Evolutionary conservation across 2,797 vertebrate genomes (phyloP), one percentile per base, ranked within the genome.

Genomic region (Brachymystax lenok): DNA sequence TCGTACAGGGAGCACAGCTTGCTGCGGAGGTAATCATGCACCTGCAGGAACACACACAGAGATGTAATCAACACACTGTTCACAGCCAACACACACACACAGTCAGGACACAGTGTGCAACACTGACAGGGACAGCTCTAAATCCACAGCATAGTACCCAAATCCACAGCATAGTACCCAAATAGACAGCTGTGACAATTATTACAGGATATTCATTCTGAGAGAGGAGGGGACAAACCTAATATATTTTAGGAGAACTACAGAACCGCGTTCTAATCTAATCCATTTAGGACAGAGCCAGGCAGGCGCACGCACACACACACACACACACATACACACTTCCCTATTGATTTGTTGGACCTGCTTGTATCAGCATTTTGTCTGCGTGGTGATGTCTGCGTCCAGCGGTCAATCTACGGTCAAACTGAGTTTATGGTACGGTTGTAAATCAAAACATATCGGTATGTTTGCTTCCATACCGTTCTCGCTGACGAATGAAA

Each of bases 21-120:
- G 82, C 92, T 94, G 83, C 93, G 94, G 85, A 95, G 92, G 90
- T 95, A 95, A 93, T 95, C 94, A 52, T 95, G 94, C 78, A 95
- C 94, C 94, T 95, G 84, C 27, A 82, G 73, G 71, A 69, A 79
- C n/a, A 72, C 30, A 77, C 94, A 95, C 80, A 94, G 94, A 90
- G 94, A 95, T 87, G 94, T 27, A 94, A 0, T 95, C 95, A 87
- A 95, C 94, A 16, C 94, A 95, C 40, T 95, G 90, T 50, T 3
- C 27, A 52, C 21, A 27, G 28, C 51, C 30, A 27, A 51, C 50
- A 79, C 68, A 77, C 79, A 80, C 40, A 46, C 40, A 63, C 63
- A 72, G 33, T 50, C n/a, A 56, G 12, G 6, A 68, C 28, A 46
- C 40, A 46, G 40, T 46, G 40, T 12, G 8, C 8, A 46, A 66